These are phyloP conservation scores for Hypanus sabinus DNA, from an alignment of 2,113 vertebrate genomes.

Conservation along the genomic window DNA sequence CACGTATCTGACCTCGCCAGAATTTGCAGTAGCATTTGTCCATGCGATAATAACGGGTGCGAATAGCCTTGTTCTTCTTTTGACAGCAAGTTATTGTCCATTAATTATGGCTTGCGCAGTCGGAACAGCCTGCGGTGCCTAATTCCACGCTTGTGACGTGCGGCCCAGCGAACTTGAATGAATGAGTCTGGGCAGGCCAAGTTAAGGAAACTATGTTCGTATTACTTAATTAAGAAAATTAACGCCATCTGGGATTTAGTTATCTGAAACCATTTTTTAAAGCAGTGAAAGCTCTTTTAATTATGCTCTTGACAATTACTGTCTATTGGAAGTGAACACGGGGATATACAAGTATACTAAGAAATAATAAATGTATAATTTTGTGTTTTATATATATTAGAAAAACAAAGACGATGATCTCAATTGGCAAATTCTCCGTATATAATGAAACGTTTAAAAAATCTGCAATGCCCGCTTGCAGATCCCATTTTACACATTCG, in stretches of 20 bases:
- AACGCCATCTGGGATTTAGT: not conserved
- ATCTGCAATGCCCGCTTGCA: not conserved
- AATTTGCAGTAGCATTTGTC: not conserved
- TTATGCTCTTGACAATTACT: not conserved
- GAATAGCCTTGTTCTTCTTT: not conserved
- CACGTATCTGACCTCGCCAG: not conserved
- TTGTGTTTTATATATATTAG: not conserved
- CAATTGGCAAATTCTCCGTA: not conserved
- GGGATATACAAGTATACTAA: not conserved
- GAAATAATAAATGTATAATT: not conserved
- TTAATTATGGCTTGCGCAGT: not conserved
- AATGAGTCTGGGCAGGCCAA: not conserved
- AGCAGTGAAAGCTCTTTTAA: not conserved
- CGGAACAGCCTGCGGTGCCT: not conserved
- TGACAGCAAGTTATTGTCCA: not conserved
- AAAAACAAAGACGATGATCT: not conserved
- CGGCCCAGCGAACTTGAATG: not conserved
- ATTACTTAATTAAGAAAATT: not conserved
- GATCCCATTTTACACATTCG: not conserved
- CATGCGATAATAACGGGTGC: not conserved
- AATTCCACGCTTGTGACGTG: not conserved
- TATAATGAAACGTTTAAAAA: not conserved
- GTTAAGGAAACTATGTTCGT: not conserved
- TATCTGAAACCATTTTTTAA: slow-evolving; percentile 12
- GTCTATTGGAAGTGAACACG: not conserved